Evolutionary conservation across 2,113 vertebrate genomes (phyloP), one percentile per base, ranked within the genome.

Genomic region (Hypanus sabinus): DNA sequence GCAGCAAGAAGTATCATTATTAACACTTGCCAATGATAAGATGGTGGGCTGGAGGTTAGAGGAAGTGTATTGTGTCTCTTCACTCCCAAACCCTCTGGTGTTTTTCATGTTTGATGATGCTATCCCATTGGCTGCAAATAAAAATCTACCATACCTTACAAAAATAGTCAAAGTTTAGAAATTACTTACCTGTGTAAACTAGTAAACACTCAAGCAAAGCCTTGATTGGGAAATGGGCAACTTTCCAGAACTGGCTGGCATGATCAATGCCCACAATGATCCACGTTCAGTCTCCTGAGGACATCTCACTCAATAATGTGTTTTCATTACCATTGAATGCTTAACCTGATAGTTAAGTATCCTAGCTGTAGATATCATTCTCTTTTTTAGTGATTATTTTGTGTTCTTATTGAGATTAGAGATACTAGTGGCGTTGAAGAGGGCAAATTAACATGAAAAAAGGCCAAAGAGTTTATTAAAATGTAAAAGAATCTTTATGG

Each of bases 231-330:
- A 62, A n/a, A 65, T 90, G 85, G 85, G 30, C 85, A n/a, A 33
- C 0, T 7, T 65, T 65, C 85, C 85, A 68, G 60, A 57, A 33
- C 0, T 27, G 30, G 30, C n/a, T 65, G 27, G 18, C 27, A 33
- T 65, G 85, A 65, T 90, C 30, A 90, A 90, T 90, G 57, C 12
- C 85, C 85, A 33, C 57, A 88, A 65, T 88, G 57, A 65, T n/a
- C 85, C 85, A 27, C 85, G 57, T 60, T 65, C 85, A 20, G 85
- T 33, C 85, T 60, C 85, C 12, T 20, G 60, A 65, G 85, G 4
- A 20, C 30, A 90, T 65, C 85, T 90, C 85, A 65, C 85, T 90
- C 85, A 90, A 90, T 90, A 87, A 90, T 33, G 16, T 90, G 85
- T 65, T 90, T 88, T 88, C 20, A 33, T 65, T 65, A 90, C 30